phyloP scores from a whole-genome alignment of 2,797 vertebrate genomes.

The Morelia viridis region DNA sequence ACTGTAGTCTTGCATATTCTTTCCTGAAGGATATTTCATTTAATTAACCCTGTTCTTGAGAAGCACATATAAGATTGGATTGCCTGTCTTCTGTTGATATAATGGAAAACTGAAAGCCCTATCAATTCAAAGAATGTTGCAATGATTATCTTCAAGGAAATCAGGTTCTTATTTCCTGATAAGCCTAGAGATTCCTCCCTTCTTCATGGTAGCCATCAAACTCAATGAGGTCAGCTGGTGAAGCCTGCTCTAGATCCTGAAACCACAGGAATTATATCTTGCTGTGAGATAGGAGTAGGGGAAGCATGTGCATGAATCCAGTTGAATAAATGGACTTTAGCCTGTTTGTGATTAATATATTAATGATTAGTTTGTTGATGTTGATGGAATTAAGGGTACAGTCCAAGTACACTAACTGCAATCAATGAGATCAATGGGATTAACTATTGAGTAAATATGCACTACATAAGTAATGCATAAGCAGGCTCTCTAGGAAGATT shows the following conservation, averaged over 20 bases:
- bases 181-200: neutral
- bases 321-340: neutral
- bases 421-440: neutral
- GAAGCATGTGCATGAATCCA: neutral
- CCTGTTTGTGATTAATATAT: neutral
- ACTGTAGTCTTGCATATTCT: neutral
- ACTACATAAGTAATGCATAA: neutral
- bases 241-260: neutral
- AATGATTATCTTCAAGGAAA: neutral
- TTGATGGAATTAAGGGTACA: neutral
- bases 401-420: neutral
- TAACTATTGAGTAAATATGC: neutral
- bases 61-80: neutral
- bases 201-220: neutral
- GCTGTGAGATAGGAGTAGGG: too few relatives aligned
- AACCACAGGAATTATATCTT: neutral
- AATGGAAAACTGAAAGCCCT: neutral
- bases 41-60: neutral
- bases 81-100: neutral
- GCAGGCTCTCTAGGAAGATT: neutral
- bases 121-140: neutral
- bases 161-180: neutral
- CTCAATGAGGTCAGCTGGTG: neutral
- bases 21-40: neutral
- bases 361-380: neutral